Percentiles rank a stretch among this genome's conserved stretches.
Evolutionary conservation across 1,140 invertebrate species (phyloP).

Genomic region (Carposina sasakii): DNA sequence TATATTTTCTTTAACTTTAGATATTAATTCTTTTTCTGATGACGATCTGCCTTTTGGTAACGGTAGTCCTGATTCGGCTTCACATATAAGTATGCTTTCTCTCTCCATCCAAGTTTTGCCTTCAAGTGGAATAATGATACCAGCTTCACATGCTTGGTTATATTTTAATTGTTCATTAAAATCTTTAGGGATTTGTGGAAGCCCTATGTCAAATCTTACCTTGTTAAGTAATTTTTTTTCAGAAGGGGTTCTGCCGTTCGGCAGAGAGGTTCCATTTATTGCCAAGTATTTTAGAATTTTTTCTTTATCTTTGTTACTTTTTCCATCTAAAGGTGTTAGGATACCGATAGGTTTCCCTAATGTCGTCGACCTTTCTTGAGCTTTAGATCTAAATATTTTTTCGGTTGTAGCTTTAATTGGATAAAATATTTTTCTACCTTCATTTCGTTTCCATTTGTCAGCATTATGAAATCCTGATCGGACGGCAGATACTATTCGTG

Average conservation of each 20-base stretch:
- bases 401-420: neutral
- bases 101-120: conserved; percentile 26
- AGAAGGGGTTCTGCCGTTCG: conserved; percentile 24
- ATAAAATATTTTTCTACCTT: neutral
- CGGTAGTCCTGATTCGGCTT: conserved; percentile 15
- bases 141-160: conserved; percentile 17
- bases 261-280: conserved; percentile 23
- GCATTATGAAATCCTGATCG: neutral
- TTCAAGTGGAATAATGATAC: conserved; percentile 27
- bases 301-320: conserved; percentile 25
- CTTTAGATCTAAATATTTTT: neutral
- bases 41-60: conserved; percentile 23
- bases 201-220: conserved; percentile 26
- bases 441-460: neutral
- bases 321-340: conserved; percentile 25
- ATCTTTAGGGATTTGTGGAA: conserved; percentile 26
- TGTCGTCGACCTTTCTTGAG: too few species aligned
- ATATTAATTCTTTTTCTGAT: conserved; percentile 28
- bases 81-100: conserved; percentile 27
- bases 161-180: conserved; percentile 26
- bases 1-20: conserved; percentile 16
- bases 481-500: neutral
- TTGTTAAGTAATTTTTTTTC: conserved; percentile 34
- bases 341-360: too few species aligned
- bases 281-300: conserved; percentile 27